Base-by-base conservation (phyloP, 2,888 invertebrate genomes). In the Imbricaverruca yamaguchii region DNA sequence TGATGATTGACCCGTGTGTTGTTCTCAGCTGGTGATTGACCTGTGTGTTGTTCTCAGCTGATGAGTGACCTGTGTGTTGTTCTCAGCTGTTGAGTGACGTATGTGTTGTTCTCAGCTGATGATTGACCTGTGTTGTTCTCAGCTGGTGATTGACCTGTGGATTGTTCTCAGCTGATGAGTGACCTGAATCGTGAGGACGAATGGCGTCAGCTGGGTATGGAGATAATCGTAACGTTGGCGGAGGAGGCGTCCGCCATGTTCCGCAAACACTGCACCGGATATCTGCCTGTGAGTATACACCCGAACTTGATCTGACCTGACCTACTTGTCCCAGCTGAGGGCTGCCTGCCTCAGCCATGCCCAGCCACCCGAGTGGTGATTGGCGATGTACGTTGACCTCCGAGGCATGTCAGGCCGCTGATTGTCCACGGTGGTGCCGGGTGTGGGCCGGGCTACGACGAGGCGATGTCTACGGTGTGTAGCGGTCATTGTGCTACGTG, bases 221-320 rank as follows among this genome's bases (percentile, higher is more conserved):
- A 98, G 88, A 93, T 95, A 18, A 93, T 96, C 83, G 89, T 90
- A 11, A 92, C 93, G 0, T 88, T 97, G 83, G 92, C 97, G 78
- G 99, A 99, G 89, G 95, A 95, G 59, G 96, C 97, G 11, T 94
- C 98, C 0, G 95, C 97, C 7, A 97, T 97, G 94, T 93, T 99
- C 69, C 92, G 98, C 82, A 98, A 98, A 88, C 92, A 93, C 84
- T 95, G 94, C 21, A 91, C 91, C 59, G 93, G 93, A 86, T 96
- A 95, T 84, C 91, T 99, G 83, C 91, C 92, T 78, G 80, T 82
- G 55, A 39, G 69, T n/a, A n/a, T n/a, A n/a, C n/a, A n/a, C n/a
- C n/a, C n/a, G n/a, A n/a, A n/a, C n/a, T n/a, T n/a, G n/a, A n/a
- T n/a, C n/a, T n/a, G n/a, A n/a, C n/a, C n/a, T n/a, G n/a, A n/a